Conservation (phyloP, 2,797 vertebrate species). For the Erpetoichthys calabaricus region DNA sequence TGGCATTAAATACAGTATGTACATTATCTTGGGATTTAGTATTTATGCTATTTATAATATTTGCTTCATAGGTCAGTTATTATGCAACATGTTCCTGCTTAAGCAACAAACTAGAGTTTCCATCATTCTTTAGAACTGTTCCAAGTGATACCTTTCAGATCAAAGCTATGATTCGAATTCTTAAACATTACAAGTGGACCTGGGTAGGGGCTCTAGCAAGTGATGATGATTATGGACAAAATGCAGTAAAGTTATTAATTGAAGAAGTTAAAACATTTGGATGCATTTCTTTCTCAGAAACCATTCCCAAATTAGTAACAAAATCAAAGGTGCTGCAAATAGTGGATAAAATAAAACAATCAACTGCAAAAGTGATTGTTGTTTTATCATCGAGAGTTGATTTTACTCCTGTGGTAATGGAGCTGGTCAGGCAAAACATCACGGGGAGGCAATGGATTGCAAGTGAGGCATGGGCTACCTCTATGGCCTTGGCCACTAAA, state of each 20-base stretch:
- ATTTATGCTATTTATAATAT: too few species aligned
- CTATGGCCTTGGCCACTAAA: conserved; percentile 24
- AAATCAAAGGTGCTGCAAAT: too few species aligned
- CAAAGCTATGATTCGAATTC: conserved; percentile 40
- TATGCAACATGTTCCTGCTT: conserved; percentile 59
- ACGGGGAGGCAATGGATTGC: conserved; percentile 31
- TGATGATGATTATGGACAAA: conserved; percentile 57
- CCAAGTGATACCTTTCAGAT: conserved; percentile 50
- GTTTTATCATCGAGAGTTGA: conserved; percentile 47
- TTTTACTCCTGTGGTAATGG: conserved; percentile 35
- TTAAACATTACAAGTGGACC: conserved; percentile 57
- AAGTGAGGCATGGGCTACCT: conserved; percentile 34
- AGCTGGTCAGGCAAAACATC: conserved; percentile 33
- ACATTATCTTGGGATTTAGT: too few species aligned
- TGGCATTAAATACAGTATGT: too few species aligned
- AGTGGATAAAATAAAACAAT: conserved; percentile 20
- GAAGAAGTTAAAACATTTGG: conserved; percentile 37
- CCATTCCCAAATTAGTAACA: too few species aligned
- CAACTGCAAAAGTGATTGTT: conserved; percentile 48
- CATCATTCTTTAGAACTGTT: conserved; percentile 51
- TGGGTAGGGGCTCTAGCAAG: conserved; percentile 58
- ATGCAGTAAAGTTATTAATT: conserved; percentile 56
- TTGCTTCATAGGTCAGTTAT: conserved; percentile 51
- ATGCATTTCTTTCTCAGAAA: too few species aligned
- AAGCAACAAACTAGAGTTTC: conserved; percentile 58